Percentiles rank a stretch among this genome's conserved stretches.
These are phyloP conservation scores for Cheilosia impressa DNA, from an alignment of 2,888 invertebrate species.

Conservation along the genomic window DNA sequence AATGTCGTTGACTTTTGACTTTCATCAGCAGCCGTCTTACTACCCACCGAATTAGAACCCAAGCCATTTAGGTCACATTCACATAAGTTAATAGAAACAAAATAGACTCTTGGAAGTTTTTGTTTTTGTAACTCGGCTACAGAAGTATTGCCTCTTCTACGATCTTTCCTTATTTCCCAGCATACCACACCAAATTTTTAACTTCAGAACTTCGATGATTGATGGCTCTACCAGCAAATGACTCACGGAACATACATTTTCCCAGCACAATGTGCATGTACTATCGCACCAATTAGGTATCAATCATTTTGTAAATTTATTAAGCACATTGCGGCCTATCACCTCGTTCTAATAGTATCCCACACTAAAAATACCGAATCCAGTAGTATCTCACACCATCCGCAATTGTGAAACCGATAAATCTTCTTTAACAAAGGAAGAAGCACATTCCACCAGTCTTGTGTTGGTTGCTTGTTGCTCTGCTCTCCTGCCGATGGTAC, in stretches of 20 bases:
- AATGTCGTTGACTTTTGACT: too few relatives aligned
- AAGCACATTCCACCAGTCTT: slow-evolving; percentile 30
- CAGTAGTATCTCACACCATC: slow-evolving; percentile 37
- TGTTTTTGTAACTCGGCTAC: too few relatives aligned
- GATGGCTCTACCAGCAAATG: background rate
- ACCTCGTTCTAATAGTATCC: slow-evolving; percentile 14
- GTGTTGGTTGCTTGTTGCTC: slow-evolving; percentile 3
- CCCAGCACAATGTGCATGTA: background rate
- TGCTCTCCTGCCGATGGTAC: slow-evolving; percentile 1
- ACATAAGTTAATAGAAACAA: too few relatives aligned
- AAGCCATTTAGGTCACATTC: too few relatives aligned
- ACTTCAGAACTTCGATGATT: too few relatives aligned
- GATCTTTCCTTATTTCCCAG: too few relatives aligned
- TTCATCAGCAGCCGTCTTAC: too few relatives aligned
- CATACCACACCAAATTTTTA: too few relatives aligned
- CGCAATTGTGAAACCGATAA: slow-evolving; percentile 68
- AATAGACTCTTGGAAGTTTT: too few relatives aligned
- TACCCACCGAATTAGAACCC: too few relatives aligned
- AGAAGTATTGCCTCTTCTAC: too few relatives aligned
- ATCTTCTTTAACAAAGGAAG: slow-evolving; percentile 60
- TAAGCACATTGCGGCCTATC: slow-evolving; percentile 31
- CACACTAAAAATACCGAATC: background rate
- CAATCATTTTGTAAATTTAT: slow-evolving; percentile 51
- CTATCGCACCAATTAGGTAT: slow-evolving; percentile 45
- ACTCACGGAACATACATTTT: slow-evolving; percentile 15